Evolutionary conservation across 1,140 invertebrate species (phyloP), one percentile per base, ranked within the genome.

Genomic region (Chelonus insularis): DNA sequence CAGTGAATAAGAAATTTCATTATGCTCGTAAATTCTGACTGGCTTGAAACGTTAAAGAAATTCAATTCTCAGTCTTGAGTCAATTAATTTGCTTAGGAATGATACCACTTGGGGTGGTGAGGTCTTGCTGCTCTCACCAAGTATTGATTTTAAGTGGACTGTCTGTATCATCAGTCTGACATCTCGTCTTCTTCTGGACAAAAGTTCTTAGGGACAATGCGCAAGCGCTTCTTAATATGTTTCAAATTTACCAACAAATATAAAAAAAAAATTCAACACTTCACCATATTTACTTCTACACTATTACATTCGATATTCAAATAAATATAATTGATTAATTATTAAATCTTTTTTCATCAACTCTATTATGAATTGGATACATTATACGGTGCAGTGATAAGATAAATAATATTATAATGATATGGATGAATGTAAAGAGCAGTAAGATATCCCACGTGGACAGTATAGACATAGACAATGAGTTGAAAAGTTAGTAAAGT

Each of bases 101-200:
- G 75, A 72, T 73, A 77, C 70, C 60, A 74, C 58, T 67, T 68
- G 68, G 72, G 74, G 71, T 67, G 20, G 65, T n/a, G n/a, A n/a
- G n/a, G n/a, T n/a, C n/a, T n/a, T n/a, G 56, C 68, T 71, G 68
- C 72, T 77, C 73, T 72, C 77, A 67, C 68, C 64, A 63, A 68
- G 73, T 80, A 80, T 81, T 76, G 79, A 81, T 80, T 78, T 79
- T 79, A 77, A 80, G 75, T 76, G 77, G 77, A 79, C 77, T 72
- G 70, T 68, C 67, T 75, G 74, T 78, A 72, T 72, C 72, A 71
- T 79, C 77, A 78, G 75, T 72, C 69, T 70, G 66, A 73, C 73
- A 73, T 80, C 51, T 63, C 62, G 72, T 78, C 76, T 75, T 78
- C 67, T 70, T 63, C 70, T 75, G 73, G 76, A 76, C 77, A 74